A percentile compares a stretch with the other conserved stretches of the same genome.
Conservation (phyloP, 2,888 invertebrate species). For the Lydus trimaculatus region DNA sequence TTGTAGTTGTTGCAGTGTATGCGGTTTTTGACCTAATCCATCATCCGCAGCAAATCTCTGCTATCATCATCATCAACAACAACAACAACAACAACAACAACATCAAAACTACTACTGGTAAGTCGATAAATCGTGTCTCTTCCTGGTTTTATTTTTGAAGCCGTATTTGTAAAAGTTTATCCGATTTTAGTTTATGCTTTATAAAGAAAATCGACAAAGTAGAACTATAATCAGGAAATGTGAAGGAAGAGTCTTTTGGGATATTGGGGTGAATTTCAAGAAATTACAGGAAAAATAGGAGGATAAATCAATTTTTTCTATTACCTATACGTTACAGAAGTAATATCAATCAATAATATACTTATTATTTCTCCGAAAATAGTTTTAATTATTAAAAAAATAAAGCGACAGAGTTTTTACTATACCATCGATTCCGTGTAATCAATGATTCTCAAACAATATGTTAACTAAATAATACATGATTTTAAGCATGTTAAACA, state of each 20-base stretch:
- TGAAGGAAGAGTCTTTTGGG: background rate
- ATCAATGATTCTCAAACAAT: no score
- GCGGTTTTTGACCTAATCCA: constrained; percentile 20
- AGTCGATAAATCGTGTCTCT: constrained; percentile 6
- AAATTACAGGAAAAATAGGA: background rate
- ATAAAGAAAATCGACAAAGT: background rate
- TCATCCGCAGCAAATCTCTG: constrained; percentile 23
- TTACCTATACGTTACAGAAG: background rate
- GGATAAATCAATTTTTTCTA: background rate
- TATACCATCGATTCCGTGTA: no score
- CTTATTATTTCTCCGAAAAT: no score
- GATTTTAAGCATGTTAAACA: no score
- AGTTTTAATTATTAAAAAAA: no score
- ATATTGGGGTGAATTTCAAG: background rate
- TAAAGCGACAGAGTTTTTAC: no score
- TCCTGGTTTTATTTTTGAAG: background rate
- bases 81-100: no score
- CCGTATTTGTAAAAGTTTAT: background rate
- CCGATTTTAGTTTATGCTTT: background rate
- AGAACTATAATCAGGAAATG: background rate
- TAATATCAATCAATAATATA: background rate
- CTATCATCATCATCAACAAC: background rate
- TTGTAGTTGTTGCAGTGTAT: constrained; percentile 16
- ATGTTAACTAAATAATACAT: no score
- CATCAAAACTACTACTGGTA: constrained; percentile 17